These are phyloP conservation scores for Thymelicus acteon DNA, from an alignment of 2,888 invertebrate genomes.

Conservation along the genomic window DNA sequence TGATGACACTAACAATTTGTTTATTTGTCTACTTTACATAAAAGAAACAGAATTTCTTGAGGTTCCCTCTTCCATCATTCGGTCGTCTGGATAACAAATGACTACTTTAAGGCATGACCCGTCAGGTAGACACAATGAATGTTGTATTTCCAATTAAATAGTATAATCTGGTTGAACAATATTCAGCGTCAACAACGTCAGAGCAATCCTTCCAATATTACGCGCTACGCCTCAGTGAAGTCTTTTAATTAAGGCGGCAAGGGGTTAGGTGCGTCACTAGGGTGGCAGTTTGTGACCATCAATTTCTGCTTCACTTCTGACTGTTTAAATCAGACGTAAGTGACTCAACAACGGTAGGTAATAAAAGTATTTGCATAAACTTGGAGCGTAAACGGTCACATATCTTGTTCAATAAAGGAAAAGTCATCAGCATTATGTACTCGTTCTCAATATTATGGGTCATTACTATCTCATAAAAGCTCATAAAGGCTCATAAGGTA, in stretches of 20 bases:
- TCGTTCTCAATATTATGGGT: too few relatives aligned
- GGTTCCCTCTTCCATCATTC: too few relatives aligned
- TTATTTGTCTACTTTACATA: too few relatives aligned
- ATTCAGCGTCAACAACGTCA: conserved; percentile 34
- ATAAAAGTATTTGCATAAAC: conserved; percentile 19
- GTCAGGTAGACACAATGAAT: background rate
- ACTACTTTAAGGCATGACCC: too few relatives aligned
- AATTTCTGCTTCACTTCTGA: conserved; percentile 75
- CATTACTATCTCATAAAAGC: too few relatives aligned
- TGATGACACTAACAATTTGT: too few relatives aligned
- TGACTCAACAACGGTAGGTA: conserved; percentile 24
- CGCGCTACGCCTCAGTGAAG: conserved; percentile 76
- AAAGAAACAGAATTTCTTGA: too few relatives aligned
- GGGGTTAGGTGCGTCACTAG: conserved; percentile 50
- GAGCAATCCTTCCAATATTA: conserved; percentile 72
- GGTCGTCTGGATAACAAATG: too few relatives aligned
- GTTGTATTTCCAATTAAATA: background rate
- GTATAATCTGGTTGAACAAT: conserved; percentile 28
- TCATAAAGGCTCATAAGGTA: too few relatives aligned
- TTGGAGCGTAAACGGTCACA: background rate
- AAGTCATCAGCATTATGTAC: too few relatives aligned
- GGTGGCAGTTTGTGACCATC: conserved; percentile 62
- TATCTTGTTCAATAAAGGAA: too few relatives aligned
- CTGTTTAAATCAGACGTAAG: conserved; percentile 68
- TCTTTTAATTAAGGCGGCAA: conserved; percentile 75